Percentiles rank a stretch among this genome's conserved stretches.
phyloP scores from a whole-genome alignment of 2,888 invertebrate species.

The Halictus quadricinctus region DNA sequence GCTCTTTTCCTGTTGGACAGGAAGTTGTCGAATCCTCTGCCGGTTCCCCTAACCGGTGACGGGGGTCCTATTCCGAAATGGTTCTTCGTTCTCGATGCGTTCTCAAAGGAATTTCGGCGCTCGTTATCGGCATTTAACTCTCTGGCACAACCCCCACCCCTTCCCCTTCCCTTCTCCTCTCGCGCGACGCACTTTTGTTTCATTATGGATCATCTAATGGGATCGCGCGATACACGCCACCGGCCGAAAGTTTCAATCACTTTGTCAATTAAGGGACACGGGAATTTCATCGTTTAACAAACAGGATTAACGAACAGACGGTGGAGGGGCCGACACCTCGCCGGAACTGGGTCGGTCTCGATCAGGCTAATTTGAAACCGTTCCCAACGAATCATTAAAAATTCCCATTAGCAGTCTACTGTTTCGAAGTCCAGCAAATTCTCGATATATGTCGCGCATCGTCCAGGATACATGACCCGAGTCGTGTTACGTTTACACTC shows the following conservation, averaged over 20 bases:
- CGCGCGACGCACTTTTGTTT: background rate
- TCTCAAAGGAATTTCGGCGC: background rate
- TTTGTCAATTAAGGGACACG: background rate
- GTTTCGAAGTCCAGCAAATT: no score
- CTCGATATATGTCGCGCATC: no score
- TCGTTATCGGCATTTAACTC: background rate
- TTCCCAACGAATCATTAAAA: background rate
- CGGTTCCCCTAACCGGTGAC: conserved; percentile 24
- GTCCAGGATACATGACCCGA: no score
- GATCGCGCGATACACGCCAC: background rate
- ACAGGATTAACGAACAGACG: background rate
- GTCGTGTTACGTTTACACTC: no score
- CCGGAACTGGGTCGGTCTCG: background rate
- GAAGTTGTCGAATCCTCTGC: conserved; percentile 61
- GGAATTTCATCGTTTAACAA: background rate
- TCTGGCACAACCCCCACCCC: no score
- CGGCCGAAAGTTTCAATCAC: background rate
- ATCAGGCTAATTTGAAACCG: background rate
- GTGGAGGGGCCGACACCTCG: background rate
- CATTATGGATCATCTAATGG: background rate
- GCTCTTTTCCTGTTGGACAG: conserved; percentile 63
- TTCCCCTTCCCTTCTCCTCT: background rate
- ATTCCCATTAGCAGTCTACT: background rate
- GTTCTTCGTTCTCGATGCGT: background rate
- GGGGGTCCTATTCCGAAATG: conserved; percentile 11